phyloP scores from a whole-genome alignment of 2,888 invertebrate species.

The Salpingus planirostris region DNA sequence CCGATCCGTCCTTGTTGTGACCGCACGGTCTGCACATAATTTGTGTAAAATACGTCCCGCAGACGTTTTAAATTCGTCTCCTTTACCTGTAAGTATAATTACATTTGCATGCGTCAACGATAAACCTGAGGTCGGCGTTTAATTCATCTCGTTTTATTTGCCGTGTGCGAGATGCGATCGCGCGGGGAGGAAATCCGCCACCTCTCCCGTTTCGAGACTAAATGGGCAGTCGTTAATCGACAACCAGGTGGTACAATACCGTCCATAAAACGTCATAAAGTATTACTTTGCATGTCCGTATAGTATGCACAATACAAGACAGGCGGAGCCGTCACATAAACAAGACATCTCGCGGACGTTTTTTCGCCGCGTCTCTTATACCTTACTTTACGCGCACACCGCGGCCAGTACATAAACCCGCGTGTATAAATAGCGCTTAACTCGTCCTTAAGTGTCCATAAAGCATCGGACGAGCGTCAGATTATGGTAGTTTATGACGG shows the following conservation, averaged over 20 bases:
- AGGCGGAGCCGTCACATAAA: constrained; percentile 29
- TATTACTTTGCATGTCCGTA: constrained; percentile 32
- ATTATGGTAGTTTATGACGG: constrained; percentile 16
- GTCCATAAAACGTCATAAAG: constrained; percentile 30
- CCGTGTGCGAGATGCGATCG: too few species aligned
- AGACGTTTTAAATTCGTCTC: constrained; percentile 18
- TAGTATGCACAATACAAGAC: constrained; percentile 32
- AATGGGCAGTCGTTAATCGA: too few species aligned
- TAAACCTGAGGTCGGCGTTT: too few species aligned
- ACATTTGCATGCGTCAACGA: constrained; percentile 24
- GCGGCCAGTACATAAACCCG: constrained; percentile 27
- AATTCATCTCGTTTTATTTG: too few species aligned
- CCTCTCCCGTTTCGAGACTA: too few species aligned
- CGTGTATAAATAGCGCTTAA: constrained; percentile 30
- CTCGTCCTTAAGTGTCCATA: constrained; percentile 27
- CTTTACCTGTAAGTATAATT: constrained; percentile 19
- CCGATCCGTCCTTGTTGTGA: too few species aligned
- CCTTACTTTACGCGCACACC: too few species aligned
- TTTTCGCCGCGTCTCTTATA: constrained; percentile 24
- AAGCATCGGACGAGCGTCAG: constrained; percentile 23
- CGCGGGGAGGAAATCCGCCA: too few species aligned
- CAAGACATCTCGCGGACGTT: constrained; percentile 29
- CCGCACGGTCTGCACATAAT: too few species aligned
- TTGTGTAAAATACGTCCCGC: constrained; percentile 16
- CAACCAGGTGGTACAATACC: constrained; percentile 23